phyloP scores from a whole-genome alignment of 2,113 vertebrate species.

The Narcine bancroftii region DNA sequence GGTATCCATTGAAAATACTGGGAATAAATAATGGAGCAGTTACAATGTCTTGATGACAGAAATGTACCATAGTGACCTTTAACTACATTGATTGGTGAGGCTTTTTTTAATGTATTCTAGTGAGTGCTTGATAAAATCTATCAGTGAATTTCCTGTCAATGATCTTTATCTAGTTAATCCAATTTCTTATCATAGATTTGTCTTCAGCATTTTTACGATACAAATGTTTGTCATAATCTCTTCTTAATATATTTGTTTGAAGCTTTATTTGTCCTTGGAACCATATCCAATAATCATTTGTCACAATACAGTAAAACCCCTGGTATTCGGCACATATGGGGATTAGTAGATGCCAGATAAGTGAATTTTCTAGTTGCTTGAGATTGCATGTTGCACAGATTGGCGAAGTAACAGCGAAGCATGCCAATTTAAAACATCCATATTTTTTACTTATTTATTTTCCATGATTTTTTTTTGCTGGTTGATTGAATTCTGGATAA shows the following conservation, averaged over 20 bases:
- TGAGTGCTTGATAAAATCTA: neutral
- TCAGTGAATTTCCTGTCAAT: neutral
- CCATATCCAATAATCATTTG: neutral
- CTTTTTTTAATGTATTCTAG: conserved; percentile 24
- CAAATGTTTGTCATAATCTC: neutral
- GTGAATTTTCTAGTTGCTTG: too few species aligned
- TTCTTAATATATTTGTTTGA: neutral
- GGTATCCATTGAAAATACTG: neutral
- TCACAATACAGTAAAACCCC: too few species aligned
- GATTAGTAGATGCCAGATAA: too few species aligned
- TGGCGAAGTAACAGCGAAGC: too few species aligned
- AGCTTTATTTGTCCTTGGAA: neutral
- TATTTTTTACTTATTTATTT: too few species aligned
- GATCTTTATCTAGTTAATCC: neutral
- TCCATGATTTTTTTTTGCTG: too few species aligned
- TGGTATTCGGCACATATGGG: too few species aligned
- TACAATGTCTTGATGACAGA: neutral
- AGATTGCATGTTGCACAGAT: too few species aligned
- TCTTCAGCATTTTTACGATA: neutral
- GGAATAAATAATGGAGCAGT: neutral
- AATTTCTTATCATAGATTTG: neutral
- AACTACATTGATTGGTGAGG: neutral
- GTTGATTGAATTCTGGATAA: too few species aligned
- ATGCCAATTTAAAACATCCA: too few species aligned
- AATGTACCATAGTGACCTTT: neutral